Percentiles rank a stretch among this genome's conserved stretches.
These are phyloP conservation scores for Thalassophryne amazonica DNA, from an alignment of 2,797 vertebrate genomes.

Conservation along the genomic window DNA sequence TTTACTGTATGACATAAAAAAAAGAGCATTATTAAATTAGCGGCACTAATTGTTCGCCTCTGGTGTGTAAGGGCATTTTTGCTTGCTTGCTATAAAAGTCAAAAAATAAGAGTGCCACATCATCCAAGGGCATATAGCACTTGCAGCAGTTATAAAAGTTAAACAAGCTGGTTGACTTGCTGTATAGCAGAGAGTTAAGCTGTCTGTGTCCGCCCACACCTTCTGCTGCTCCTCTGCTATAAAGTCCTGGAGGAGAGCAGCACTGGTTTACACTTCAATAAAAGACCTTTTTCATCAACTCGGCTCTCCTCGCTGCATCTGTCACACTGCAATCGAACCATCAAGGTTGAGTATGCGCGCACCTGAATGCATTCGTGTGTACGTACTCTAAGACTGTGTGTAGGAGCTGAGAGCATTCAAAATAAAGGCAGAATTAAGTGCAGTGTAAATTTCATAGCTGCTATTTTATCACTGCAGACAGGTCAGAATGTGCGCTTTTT, in stretches of 20 bases:
- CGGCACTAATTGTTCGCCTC: too few relatives aligned
- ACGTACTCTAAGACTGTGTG: background rate
- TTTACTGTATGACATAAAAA: too few relatives aligned
- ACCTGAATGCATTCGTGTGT: constrained; percentile 6
- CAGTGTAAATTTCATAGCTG: background rate
- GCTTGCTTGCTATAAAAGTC: constrained; percentile 29
- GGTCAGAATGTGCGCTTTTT: background rate
- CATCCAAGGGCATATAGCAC: constrained; percentile 37
- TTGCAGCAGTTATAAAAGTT: constrained; percentile 44
- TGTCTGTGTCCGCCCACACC: constrained; percentile 48
- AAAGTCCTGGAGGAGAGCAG: constrained; percentile 43
- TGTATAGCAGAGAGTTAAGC: constrained; percentile 33
- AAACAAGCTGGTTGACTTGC: constrained; percentile 38
- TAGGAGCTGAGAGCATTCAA: constrained; percentile 2
- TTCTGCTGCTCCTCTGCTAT: constrained; percentile 41
- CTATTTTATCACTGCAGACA: background rate
- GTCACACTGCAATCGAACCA: constrained; percentile 15
- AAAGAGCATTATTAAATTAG: too few relatives aligned
- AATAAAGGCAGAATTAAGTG: constrained; percentile 3
- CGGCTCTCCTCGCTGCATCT: constrained; percentile 28
- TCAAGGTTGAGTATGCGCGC: constrained; percentile 34
- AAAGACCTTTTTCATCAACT: constrained; percentile 55
- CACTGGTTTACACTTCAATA: constrained; percentile 55
- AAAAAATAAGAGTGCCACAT: constrained; percentile 32
- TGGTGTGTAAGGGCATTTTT: too few relatives aligned